Evolutionary conservation across 2,888 invertebrate genomes (phyloP).

Genomic region (Napeogenes sylphis): DNA sequence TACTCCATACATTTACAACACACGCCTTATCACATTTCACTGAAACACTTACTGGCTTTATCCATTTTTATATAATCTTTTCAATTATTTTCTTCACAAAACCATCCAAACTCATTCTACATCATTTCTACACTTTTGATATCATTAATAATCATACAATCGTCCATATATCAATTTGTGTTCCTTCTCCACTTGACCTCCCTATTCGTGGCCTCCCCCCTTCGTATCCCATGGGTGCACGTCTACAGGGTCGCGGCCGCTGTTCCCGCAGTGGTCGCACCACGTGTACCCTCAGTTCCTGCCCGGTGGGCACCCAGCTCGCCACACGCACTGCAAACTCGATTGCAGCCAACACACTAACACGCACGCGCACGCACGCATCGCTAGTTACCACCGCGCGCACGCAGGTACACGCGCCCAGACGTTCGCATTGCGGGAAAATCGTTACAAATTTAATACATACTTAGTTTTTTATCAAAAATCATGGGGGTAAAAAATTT

Average conservation of each 20-base stretch:
- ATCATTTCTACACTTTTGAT: not conserved
- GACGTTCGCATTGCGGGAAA: slow-evolving; percentile 48
- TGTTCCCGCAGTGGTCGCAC: slow-evolving; percentile 96
- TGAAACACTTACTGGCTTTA: not conserved
- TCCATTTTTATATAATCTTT: not conserved
- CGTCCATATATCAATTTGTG: too few species aligned
- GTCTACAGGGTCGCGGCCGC: slow-evolving; percentile 81
- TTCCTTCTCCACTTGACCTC: not conserved
- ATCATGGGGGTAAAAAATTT: not conserved
- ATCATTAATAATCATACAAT: too few species aligned
- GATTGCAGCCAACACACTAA: slow-evolving; percentile 73
- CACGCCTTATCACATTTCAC: slow-evolving; percentile 1
- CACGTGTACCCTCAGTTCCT: slow-evolving; percentile 96
- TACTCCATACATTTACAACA: slow-evolving; percentile 10
- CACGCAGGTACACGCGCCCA: slow-evolving; percentile 71
- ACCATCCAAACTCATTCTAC: slow-evolving; percentile 1
- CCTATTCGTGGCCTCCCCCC: slow-evolving; percentile 4
- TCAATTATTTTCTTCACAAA: not conserved
- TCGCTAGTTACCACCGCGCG: slow-evolving; percentile 76
- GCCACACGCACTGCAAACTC: slow-evolving; percentile 80
- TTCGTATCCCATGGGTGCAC: slow-evolving; percentile 9
- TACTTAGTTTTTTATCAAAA: not conserved
- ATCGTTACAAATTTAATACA: slow-evolving; percentile 11
- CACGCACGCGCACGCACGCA: slow-evolving; percentile 73
- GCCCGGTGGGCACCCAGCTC: slow-evolving; percentile 90